A percentile compares a stretch with the other conserved stretches of the same genome.
Conservation (phyloP, 1,140 invertebrate genomes). For the Sycobia sp. region DNA sequence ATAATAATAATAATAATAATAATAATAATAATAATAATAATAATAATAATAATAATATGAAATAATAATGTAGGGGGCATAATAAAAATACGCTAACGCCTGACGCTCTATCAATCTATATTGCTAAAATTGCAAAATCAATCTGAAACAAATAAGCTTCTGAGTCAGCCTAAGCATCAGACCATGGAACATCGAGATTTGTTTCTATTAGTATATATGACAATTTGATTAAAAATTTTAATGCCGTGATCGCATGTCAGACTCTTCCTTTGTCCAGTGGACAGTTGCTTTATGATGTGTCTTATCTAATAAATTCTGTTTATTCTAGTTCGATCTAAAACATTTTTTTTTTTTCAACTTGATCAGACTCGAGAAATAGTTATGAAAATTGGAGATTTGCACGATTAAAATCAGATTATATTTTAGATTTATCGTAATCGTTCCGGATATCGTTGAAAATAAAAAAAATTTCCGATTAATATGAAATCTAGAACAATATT, state of each 20-base stretch:
- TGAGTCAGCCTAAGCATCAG: slow-evolving; percentile 47
- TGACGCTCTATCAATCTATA: slow-evolving; percentile 43
- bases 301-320: neutral
- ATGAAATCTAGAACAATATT: neutral
- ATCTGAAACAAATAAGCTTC: slow-evolving; percentile 48
- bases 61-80: too few relatives aligned
- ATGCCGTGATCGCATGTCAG: slow-evolving; percentile 13
- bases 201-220: slow-evolving; percentile 4
- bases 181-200: slow-evolving; percentile 32
- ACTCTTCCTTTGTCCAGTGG: slow-evolving; percentile 17
- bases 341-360: neutral
- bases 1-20: too few relatives aligned
- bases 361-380: neutral
- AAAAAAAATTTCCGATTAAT: too few relatives aligned
- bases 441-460: neutral
- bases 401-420: neutral
- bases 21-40: too few relatives aligned
- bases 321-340: slow-evolving; percentile 6
- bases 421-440: too few relatives aligned
- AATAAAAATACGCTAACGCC: slow-evolving; percentile 45
- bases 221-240: slow-evolving; percentile 7
- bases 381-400: slow-evolving; percentile 18
- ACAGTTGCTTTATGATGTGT: neutral
- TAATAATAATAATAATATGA: too few relatives aligned
- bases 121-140: slow-evolving; percentile 48